Base-by-base conservation (phyloP, 2,113 vertebrate species). In the Catagonus wagneri region DNA sequence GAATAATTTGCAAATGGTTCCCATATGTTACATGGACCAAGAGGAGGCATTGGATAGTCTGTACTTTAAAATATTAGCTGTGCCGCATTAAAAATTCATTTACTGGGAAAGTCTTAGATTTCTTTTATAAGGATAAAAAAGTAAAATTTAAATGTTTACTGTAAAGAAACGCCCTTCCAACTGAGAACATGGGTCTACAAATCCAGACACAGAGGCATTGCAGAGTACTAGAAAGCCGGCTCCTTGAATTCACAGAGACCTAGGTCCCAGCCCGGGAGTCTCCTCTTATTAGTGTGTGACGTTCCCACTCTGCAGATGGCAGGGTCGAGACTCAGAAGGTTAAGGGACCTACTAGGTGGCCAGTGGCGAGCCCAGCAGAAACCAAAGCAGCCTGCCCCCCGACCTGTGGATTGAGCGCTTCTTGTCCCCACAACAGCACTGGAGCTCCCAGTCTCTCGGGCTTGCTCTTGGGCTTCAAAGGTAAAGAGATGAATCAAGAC, bases 41-140 rank as follows among this genome's bases (percentile, higher is more conserved):
- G 10, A 50, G 52, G 52, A 81, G 71, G 22, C 4, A 86, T 29
- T 60, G n/a, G 9, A 65, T 52, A 22, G 2, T 27, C 61, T 50
- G 0, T 56, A 20, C 29, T 50, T 72, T 34, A 66, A 78, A 74
- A 36, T 50, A 39, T 52, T 44, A 44, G 69, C 88, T 72, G 36
- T 50, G 87, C n/a, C 74, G 14, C 22, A n/a, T 63, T 81, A 76
- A 63, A 95, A 86, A 79, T 71, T 58, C n/a, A 66, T 81, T 86
- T 83, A 27, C 58, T 74, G 60, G n/a, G 29, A 56, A 90, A 79
- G 63, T 27, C 60, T 93, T 34, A 69, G 16, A 15, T n/a, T 92
- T 90, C 69, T 89, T 75, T 74, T n/a, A 50, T 9, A 50, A 27
- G 44, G 19, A 23, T 50, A 11, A 34, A 36, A 83, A 71, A 36